Percentiles rank a stretch among this genome's conserved stretches.
These are phyloP conservation scores for Acrocephalus kingi DNA, from an alignment of 2,113 vertebrate species.

Conservation along the genomic window DNA sequence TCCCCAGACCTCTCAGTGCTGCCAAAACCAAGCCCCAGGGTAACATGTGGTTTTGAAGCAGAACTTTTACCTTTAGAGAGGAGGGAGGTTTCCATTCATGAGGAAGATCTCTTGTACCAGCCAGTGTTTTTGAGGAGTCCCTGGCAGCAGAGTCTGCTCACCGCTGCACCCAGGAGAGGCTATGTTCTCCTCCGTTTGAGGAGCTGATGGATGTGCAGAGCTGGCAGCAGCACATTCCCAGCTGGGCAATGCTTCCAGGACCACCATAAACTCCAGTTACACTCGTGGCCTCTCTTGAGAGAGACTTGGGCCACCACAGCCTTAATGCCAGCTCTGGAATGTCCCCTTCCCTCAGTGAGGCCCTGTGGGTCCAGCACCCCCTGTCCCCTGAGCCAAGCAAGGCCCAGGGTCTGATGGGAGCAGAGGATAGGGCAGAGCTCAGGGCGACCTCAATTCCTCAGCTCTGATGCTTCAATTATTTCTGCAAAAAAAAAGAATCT, in stretches of 20 bases:
- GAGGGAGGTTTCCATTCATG: background rate
- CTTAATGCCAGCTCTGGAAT: background rate
- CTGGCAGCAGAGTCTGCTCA: background rate
- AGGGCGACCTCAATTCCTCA: slow-evolving; percentile 27
- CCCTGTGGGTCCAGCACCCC: background rate
- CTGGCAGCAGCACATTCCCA: background rate
- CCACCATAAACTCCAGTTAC: background rate
- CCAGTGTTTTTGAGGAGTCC: background rate
- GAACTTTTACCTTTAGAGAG: background rate
- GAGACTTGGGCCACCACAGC: background rate
- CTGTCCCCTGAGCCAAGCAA: fast-evolving
- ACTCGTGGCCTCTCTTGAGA: fast-evolving
- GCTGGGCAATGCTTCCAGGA: background rate
- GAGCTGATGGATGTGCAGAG: background rate
- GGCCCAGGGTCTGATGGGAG: background rate
- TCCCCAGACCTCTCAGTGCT: background rate
- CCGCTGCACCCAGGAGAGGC: background rate
- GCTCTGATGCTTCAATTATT: slow-evolving; percentile 42
- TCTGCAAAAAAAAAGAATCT: slow-evolving; percentile 20
- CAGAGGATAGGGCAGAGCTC: background rate
- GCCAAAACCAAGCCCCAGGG: background rate
- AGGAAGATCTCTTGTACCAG: background rate
- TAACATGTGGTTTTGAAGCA: background rate
- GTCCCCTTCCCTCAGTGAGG: background rate
- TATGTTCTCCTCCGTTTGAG: background rate